Conservation (phyloP, 2,113 vertebrate species). For the Menidia beryllina region DNA sequence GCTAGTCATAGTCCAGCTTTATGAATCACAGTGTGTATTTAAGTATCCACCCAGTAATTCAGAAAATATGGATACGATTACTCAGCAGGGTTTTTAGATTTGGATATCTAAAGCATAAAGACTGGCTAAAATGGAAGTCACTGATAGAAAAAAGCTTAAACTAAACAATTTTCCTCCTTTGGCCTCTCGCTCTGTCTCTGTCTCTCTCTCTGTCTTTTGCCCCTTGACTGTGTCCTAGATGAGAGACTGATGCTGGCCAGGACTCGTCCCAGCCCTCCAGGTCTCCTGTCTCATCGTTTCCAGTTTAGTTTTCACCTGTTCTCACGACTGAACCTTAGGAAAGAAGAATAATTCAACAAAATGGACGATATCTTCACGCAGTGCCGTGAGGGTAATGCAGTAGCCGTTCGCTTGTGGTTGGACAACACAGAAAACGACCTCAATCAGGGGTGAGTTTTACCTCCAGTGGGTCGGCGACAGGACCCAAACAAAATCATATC, state of each 20-base stretch:
- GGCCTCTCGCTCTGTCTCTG: not conserved
- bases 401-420: constrained; percentile 95
- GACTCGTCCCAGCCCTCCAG: constrained; percentile 47
- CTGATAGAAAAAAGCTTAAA: not conserved
- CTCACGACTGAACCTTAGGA: constrained; percentile 24
- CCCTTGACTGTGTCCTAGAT: constrained; percentile 27
- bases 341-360: constrained; percentile 36
- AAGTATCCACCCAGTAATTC: constrained; percentile 32
- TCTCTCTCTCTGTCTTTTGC: not conserved
- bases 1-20: constrained; percentile 21
- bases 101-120: too few species aligned
- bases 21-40: constrained; percentile 43
- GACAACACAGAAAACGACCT: constrained; percentile 99
- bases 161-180: not conserved
- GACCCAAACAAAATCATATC: not conserved
- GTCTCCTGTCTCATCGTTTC: constrained; percentile 28
- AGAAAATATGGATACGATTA: constrained; percentile 35
- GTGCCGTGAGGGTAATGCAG: constrained; percentile 96
- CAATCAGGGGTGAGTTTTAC: constrained; percentile 91
- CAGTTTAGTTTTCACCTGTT: constrained; percentile 32
- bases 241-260: constrained; percentile 71
- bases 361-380: constrained; percentile 99
- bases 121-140: too few species aligned
- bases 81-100: too few species aligned
- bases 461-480: too few species aligned